Percentiles rank a stretch among this genome's conserved stretches.
Evolutionary conservation across 2,797 vertebrate species (phyloP).

Genomic region (Ficedula albicollis): DNA sequence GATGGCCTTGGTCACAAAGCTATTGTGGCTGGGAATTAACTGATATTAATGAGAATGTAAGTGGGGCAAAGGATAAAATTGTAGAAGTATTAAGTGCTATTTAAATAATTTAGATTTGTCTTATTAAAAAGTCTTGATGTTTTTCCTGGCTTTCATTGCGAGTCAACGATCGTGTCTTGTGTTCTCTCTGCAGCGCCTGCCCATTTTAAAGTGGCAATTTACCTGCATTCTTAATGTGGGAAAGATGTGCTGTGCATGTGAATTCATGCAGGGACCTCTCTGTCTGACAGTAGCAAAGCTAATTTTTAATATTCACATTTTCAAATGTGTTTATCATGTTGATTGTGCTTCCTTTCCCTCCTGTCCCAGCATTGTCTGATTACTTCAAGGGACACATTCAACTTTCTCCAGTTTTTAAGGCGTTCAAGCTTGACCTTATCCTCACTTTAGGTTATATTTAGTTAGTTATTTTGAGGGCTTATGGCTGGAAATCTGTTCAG

Average conservation of each 20-base stretch:
- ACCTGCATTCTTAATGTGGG: not conserved
- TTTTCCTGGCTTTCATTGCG: not conserved
- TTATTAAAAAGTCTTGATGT: not conserved
- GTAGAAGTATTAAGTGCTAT: not conserved
- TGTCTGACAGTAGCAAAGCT: not conserved
- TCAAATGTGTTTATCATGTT: not conserved
- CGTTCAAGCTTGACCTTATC: not conserved
- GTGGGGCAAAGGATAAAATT: not conserved
- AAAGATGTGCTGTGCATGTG: not conserved
- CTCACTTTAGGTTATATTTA: not conserved
- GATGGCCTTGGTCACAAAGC: constrained; percentile 53
- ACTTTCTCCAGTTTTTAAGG: not conserved
- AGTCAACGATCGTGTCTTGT: not conserved
- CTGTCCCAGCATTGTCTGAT: not conserved
- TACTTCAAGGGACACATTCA: not conserved
- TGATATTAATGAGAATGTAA: not conserved
- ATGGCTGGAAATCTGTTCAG: not conserved
- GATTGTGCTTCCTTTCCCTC: not conserved
- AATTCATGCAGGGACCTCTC: not conserved
- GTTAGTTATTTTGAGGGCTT: not conserved
- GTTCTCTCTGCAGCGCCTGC: not conserved
- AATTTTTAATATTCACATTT: not conserved
- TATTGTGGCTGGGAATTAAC: not conserved
- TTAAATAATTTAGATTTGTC: not conserved
- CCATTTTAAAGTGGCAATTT: not conserved